phyloP scores from a whole-genome alignment of 2,888 invertebrate species.

The Platerodrilus igneus region DNA sequence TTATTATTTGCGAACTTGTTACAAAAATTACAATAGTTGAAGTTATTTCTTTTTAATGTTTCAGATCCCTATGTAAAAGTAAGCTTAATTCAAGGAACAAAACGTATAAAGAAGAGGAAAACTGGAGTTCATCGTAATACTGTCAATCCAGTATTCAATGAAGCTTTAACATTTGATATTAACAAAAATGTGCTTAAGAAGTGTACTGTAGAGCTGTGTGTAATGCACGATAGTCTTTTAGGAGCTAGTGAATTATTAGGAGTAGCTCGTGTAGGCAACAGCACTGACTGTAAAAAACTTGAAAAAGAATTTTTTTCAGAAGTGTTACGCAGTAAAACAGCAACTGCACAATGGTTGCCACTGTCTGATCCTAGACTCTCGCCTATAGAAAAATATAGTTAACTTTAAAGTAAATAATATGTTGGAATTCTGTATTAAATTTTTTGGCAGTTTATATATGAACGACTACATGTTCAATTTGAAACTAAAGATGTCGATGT shows the following conservation, averaged over 20 bases:
- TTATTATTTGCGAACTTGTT: neutral
- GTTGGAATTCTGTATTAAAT: no score
- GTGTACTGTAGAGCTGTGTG: conserved; percentile 55
- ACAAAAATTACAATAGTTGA: no score
- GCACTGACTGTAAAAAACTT: conserved; percentile 45
- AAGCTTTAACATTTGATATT: conserved; percentile 51
- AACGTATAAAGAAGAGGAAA: conserved; percentile 51
- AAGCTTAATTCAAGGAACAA: conserved; percentile 46
- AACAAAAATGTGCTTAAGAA: conserved; percentile 53
- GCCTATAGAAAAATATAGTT: no score
- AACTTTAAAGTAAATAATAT: no score
- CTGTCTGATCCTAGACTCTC: conserved; percentile 48
- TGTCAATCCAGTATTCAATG: conserved; percentile 52
- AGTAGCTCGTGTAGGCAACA: conserved; percentile 52
- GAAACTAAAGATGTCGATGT: no score
- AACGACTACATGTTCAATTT: no score
- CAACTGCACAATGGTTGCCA: conserved; percentile 57
- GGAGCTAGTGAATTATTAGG: conserved; percentile 57
- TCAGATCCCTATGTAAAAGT: conserved; percentile 52
- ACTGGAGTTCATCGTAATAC: conserved; percentile 50
- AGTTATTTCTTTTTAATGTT: no score
- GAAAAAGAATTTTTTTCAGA: conserved; percentile 55
- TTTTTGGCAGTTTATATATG: no score
- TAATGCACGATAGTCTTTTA: conserved; percentile 58
- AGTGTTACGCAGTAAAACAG: conserved; percentile 54